phyloP scores from a whole-genome alignment of 2,888 invertebrate species.

The Ischnus inquisitorius region DNA sequence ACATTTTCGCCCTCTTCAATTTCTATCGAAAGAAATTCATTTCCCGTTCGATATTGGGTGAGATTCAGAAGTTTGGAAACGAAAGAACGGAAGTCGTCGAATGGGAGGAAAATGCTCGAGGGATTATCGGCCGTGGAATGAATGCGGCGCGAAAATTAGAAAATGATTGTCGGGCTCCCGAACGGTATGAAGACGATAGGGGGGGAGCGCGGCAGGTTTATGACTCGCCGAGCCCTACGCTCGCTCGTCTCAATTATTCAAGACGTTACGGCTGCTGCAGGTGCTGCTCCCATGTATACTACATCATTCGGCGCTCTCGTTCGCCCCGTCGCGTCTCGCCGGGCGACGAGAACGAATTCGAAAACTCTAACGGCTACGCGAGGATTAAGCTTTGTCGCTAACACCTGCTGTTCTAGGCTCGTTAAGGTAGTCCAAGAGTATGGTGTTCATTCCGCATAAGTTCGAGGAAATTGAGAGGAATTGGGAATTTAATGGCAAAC shows the following conservation, averaged over 20 bases:
- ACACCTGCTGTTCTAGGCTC: constrained; percentile 59
- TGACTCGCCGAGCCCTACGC: constrained; percentile 34
- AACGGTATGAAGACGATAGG: constrained; percentile 26
- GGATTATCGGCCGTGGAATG: not conserved
- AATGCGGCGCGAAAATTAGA: constrained; percentile 44
- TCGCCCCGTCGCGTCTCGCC: constrained; percentile 19
- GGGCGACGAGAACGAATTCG: constrained; percentile 35
- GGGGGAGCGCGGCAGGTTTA: constrained; percentile 27
- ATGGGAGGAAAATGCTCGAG: not conserved
- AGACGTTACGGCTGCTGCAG: constrained; percentile 61
- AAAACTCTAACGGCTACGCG: constrained; percentile 34
- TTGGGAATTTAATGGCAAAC: too few relatives aligned
- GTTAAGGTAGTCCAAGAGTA: too few relatives aligned
- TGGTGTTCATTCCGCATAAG: too few relatives aligned
- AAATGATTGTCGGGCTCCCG: constrained; percentile 43
- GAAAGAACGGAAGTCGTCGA: constrained; percentile 20
- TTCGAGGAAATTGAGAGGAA: too few relatives aligned
- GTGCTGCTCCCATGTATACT: constrained; percentile 40
- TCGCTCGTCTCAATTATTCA: constrained; percentile 64
- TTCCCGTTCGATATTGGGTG: too few relatives aligned
- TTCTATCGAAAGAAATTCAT: too few relatives aligned
- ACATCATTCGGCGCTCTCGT: constrained; percentile 23
- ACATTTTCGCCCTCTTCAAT: too few relatives aligned
- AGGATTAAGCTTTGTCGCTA: constrained; percentile 51
- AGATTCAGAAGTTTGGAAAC: not conserved